These are phyloP conservation scores for Solea solea DNA, from an alignment of 2,113 vertebrate genomes.

Conservation along the genomic window DNA sequence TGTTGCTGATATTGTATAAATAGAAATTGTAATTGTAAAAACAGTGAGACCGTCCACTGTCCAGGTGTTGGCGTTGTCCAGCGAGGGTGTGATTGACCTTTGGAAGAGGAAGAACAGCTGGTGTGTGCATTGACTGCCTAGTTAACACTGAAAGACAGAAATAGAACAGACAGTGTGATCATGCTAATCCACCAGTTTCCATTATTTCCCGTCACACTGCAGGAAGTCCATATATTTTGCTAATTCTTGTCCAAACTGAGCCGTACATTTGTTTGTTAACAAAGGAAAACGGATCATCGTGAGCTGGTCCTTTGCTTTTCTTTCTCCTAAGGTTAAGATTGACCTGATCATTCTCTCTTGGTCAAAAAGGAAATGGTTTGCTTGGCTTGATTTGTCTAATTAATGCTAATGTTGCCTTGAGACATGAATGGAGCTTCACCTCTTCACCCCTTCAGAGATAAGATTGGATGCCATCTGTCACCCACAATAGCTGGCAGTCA, in stretches of 20 bases:
- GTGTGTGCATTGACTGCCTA: too few species aligned
- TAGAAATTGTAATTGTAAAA: too few species aligned
- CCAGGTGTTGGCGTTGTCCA: too few species aligned
- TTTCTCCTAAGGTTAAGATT: too few species aligned
- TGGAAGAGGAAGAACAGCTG: too few species aligned
- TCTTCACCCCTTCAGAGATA: conserved; percentile 64
- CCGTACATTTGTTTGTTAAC: conserved; percentile 13
- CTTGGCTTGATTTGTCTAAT: conserved; percentile 56
- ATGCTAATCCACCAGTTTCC: background rate
- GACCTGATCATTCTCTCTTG: background rate
- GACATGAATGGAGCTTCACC: conserved; percentile 60
- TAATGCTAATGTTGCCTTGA: conserved; percentile 62
- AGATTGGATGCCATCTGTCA: conserved; percentile 48
- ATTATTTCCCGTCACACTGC: background rate
- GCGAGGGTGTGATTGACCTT: too few species aligned
- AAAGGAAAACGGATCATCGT: conserved; percentile 23
- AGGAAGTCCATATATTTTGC: too few species aligned
- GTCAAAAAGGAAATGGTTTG: conserved; percentile 49
- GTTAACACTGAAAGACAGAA: conserved; percentile 1
- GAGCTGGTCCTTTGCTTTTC: background rate
- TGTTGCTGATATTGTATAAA: too few species aligned
- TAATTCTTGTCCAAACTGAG: conserved; percentile 10
- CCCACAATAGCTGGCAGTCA: conserved; percentile 61
- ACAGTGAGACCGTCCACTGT: too few species aligned
- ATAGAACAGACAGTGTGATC: background rate